Conservation (phyloP, 2,113 vertebrate genomes). For the Ictidomys tridecemlineatus region DNA sequence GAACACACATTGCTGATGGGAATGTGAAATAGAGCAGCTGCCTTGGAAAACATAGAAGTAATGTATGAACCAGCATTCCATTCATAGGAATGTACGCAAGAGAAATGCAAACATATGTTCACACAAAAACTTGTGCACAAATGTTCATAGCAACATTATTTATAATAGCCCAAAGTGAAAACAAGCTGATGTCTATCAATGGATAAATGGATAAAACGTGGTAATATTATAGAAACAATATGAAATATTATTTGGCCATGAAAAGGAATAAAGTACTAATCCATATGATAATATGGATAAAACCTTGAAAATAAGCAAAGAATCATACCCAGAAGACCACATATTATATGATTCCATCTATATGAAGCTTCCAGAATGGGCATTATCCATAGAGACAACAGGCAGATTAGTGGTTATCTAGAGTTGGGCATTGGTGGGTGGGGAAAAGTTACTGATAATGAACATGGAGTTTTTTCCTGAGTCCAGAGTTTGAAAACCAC, state of each 20-base stretch:
- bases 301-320: slow-evolving; percentile 53
- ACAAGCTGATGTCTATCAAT: neutral
- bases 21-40: neutral
- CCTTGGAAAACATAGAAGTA: neutral
- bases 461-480: neutral
- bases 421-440: neutral
- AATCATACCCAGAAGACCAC: neutral
- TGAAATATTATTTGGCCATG: neutral
- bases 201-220: neutral
- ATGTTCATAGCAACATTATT: neutral
- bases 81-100: neutral
- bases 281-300: neutral
- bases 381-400: neutral
- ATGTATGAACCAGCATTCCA: neutral
- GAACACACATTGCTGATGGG: neutral
- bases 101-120: neutral
- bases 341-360: neutral
- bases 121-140: neutral
- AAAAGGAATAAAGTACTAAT: neutral
- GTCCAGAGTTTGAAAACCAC: neutral
- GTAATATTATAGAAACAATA: neutral
- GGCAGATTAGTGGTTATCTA: neutral
- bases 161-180: neutral
- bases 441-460: neutral
- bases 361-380: neutral